Conservation (phyloP, 2,797 vertebrate species). For the Sebastes iracundus region DNA sequence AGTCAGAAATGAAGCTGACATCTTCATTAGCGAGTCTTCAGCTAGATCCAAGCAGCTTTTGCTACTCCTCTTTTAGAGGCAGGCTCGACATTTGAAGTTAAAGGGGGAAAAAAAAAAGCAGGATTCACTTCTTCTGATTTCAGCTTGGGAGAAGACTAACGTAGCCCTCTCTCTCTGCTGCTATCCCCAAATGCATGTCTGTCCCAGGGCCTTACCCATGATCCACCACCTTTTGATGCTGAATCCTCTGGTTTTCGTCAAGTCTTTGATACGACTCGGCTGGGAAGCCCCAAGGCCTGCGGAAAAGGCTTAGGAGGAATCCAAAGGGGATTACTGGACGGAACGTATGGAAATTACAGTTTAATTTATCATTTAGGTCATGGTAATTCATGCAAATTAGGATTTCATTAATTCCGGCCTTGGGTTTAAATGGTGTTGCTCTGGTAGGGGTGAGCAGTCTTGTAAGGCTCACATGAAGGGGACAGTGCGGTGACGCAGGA, state of each 20-base stretch:
- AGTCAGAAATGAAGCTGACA: slow-evolving; percentile 24
- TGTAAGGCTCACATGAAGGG: slow-evolving; percentile 16
- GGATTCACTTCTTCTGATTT: slow-evolving; percentile 2
- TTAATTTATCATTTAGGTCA: slow-evolving; percentile 74
- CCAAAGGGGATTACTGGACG: slow-evolving; percentile 63
- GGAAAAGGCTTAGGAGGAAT: slow-evolving; percentile 52
- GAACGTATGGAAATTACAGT: slow-evolving; percentile 75
- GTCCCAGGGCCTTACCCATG: slow-evolving; percentile 53
- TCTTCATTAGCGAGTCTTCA: slow-evolving; percentile 40
- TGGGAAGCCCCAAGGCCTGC: slow-evolving; percentile 24
- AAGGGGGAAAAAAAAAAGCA: not conserved
- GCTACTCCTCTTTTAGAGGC: not conserved
- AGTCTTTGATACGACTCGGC: slow-evolving; percentile 55
- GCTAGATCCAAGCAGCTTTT: not conserved
- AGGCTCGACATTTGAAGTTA: not conserved
- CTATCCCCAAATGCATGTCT: slow-evolving; percentile 23
- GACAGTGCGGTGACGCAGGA: not conserved
- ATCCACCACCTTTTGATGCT: slow-evolving; percentile 54
- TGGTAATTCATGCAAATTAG: slow-evolving; percentile 76
- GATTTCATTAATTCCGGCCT: slow-evolving; percentile 63
- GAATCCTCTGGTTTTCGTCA: slow-evolving; percentile 48
- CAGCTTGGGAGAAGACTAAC: not conserved
- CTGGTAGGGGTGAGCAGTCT: slow-evolving; percentile 19
- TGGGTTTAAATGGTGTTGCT: slow-evolving; percentile 48
- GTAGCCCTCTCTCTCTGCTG: not conserved